Evolutionary conservation across 2,797 vertebrate species (phyloP), one percentile per base, ranked within the genome.

Genomic region (Scolopax rusticola): DNA sequence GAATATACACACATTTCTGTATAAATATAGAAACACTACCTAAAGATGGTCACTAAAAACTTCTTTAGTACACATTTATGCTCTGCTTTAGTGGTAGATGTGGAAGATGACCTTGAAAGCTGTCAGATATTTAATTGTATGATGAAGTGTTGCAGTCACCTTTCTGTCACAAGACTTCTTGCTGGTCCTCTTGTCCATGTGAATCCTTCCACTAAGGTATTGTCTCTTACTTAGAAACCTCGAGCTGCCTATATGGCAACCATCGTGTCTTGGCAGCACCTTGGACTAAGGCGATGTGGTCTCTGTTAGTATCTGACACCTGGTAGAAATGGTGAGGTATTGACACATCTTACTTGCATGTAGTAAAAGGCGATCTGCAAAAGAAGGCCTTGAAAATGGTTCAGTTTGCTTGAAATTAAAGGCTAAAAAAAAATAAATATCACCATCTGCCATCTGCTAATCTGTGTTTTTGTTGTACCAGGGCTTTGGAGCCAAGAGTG

Each of bases 271-370:
- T 90, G 90, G 51, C 81, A 95, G 73, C 75, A 82, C 64, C 82
- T 92, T 73, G 78, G 87, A 93, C 74, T 88, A 53, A 91, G 70
- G 50, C 4, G 9, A 43, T 85, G 77, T 0, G 0, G 40, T 95
- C 74, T 95, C 69, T 95, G 75, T 96, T 95, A 94, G 77, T 85
- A 56, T 84, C 80, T 91, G 87, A 89, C 90, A 80, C 43, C 75
- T 88, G 90, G 59, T 48, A 96, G 89, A 74, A 85, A 76, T 80
- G 80, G 69, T 91, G 94, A 96, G 75, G 77, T 84, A 94, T 28
- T 89, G 73, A 43, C 36, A 87, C 54, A 47, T 82, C 87, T 83
- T 89, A 61, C 73, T 87, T 86, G 73, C 89, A 86, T 88, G 67
- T 84, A 74, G 85, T 90, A 86, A 89, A 90, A 86, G 15, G 36